A percentile compares a stretch with the other conserved stretches of the same genome.
These are phyloP conservation scores for Bujurquina vittata DNA, from an alignment of 2,113 vertebrate genomes.

Conservation along the genomic window DNA sequence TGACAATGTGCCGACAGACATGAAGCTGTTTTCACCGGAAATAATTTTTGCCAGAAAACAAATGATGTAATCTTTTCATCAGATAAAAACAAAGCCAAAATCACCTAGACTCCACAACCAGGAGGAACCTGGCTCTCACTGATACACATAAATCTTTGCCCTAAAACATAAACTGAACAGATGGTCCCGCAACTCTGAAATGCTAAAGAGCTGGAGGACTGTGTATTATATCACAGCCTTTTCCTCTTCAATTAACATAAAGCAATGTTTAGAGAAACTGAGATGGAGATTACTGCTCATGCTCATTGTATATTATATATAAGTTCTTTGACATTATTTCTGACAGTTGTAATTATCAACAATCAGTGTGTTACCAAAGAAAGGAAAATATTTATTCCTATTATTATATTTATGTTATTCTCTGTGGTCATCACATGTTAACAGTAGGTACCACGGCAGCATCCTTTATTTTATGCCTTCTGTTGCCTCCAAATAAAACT, in stretches of 20 bases:
- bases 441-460: neutral
- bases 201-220: neutral
- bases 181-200: neutral
- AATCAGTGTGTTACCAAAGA: neutral
- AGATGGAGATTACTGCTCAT: neutral
- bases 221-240: neutral
- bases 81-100: neutral
- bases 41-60: neutral
- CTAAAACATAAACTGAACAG: fast-evolving
- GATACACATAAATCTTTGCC: fast-evolving
- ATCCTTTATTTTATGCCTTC: neutral
- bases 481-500: neutral
- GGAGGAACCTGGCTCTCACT: neutral
- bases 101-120: neutral
- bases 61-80: neutral
- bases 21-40: neutral
- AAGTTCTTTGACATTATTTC: neutral
- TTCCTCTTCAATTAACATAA: neutral
- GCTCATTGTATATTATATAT: neutral
- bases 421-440: neutral
- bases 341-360: neutral
- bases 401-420: neutral
- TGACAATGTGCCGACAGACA: neutral
- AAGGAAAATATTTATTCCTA: neutral
- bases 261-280: neutral